Percentiles rank a stretch among this genome's conserved stretches.
These are phyloP conservation scores for Zaprionus kolodkinae DNA, from an alignment of 1,140 invertebrate species.

Conservation along the genomic window DNA sequence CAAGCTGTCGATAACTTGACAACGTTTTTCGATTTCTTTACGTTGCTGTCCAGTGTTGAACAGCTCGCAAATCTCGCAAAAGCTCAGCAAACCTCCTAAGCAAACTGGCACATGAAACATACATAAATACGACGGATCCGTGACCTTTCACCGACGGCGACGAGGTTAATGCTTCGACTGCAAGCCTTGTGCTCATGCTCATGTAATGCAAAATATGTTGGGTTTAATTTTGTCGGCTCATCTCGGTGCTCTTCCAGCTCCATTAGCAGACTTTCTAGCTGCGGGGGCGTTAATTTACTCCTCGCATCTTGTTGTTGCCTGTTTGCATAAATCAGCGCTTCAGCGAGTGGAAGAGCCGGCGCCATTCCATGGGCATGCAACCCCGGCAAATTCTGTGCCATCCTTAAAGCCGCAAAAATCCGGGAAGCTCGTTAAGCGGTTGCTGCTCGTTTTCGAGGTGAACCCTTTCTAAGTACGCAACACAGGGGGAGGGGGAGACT, in stretches of 20 bases:
- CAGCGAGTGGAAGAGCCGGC: constrained; percentile 1
- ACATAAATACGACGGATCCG: neutral
- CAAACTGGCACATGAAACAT: neutral
- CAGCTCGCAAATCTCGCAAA: too few relatives aligned
- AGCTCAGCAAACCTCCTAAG: too few relatives aligned
- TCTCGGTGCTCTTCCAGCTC: constrained; percentile 55
- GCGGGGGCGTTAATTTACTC: constrained; percentile 74
- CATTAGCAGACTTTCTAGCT: constrained; percentile 67
- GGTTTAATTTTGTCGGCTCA: constrained; percentile 51
- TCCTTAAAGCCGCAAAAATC: constrained; percentile 75
- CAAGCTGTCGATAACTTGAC: neutral
- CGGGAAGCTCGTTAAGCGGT: constrained; percentile 56
- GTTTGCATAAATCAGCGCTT: constrained; percentile 75
- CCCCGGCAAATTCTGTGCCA: constrained; percentile 21
- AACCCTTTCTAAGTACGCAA: constrained; percentile 39
- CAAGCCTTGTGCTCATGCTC: neutral
- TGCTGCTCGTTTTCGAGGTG: constrained; percentile 40
- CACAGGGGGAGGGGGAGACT: neutral
- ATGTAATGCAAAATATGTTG: constrained; percentile 62
- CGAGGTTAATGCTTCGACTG: neutral
- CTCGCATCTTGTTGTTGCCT: constrained; percentile 64
- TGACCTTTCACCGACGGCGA: neutral
- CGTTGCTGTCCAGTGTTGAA: neutral
- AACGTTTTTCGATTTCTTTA: constrained; percentile 21
- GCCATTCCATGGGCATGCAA: neutral